Evolutionary conservation across 1,140 invertebrate species (phyloP).

Genomic region (Zaprionus nigranus): DNA sequence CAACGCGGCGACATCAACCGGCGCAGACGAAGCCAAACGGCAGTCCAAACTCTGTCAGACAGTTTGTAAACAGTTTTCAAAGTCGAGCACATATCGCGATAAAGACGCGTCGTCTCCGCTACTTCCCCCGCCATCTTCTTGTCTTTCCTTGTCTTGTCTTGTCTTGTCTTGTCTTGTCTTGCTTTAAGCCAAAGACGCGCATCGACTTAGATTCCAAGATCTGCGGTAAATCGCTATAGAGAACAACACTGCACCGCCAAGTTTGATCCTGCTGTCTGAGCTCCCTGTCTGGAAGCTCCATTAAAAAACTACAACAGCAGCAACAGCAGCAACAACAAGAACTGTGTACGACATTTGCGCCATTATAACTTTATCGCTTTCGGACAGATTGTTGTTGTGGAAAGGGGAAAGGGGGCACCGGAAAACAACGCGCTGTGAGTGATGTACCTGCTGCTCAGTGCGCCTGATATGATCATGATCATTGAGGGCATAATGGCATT

Average conservation of each 20-base stretch:
- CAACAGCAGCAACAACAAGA: not conserved
- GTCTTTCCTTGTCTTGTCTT: too few relatives aligned
- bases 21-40: conserved; percentile 53
- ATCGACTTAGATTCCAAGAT: conserved; percentile 65
- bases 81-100: conserved; percentile 69
- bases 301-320: conserved; percentile 51
- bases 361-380: conserved; percentile 83
- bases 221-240: conserved; percentile 21
- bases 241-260: too few relatives aligned
- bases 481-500: conserved; percentile 66
- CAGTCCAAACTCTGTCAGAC: conserved; percentile 82
- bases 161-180: conserved; percentile 7
- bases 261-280: conserved; percentile 11
- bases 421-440: conserved; percentile 47
- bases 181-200: conserved; percentile 68
- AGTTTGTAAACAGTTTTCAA: conserved; percentile 82
- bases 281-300: conserved; percentile 41
- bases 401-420: not conserved
- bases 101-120: conserved; percentile 42
- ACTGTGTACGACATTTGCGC: conserved; percentile 80
- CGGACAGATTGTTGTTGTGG: conserved; percentile 74
- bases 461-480: conserved; percentile 59
- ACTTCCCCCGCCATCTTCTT: not conserved
- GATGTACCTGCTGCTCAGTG: conserved; percentile 65
- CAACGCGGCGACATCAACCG: conserved; percentile 71